Conservation (phyloP, 2,113 vertebrate species). For the Gobius niger region DNA sequence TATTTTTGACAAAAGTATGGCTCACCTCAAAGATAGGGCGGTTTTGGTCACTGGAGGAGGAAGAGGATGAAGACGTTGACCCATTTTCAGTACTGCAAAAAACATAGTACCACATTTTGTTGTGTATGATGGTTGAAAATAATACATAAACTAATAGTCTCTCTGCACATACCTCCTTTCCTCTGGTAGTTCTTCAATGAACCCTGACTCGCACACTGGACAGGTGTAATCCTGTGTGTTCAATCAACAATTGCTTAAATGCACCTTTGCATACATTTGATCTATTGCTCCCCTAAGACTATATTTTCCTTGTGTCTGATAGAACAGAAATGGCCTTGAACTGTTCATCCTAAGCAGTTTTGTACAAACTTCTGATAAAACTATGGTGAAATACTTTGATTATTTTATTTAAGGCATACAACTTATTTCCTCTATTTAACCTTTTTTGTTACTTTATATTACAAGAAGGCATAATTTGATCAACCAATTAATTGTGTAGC, state of each 20-base stretch:
- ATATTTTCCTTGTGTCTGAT: no score
- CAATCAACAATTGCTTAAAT: background rate
- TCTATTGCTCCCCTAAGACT: no score
- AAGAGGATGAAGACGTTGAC: constrained; percentile 79
- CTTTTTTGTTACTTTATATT: no score
- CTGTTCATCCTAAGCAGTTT: no score
- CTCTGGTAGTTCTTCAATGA: constrained; percentile 91
- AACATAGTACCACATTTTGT: background rate
- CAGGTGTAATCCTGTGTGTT: constrained; percentile 88
- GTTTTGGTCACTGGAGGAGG: constrained; percentile 79
- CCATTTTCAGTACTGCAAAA: constrained; percentile 81
- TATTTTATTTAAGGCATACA: no score
- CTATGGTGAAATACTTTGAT: no score
- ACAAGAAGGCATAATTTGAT: no score
- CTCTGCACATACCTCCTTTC: constrained; percentile 79
- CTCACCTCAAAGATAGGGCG: constrained; percentile 85
- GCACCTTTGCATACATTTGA: background rate
- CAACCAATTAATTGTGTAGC: no score
- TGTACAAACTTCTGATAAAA: no score
- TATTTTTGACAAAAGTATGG: background rate
- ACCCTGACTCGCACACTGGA: constrained; percentile 92
- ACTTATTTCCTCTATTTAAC: no score
- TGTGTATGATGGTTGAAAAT: background rate
- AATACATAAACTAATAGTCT: background rate
- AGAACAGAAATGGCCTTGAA: no score